Evolutionary conservation across 2,113 vertebrate species (phyloP).

Genomic region (Oryzias melastigma): DNA sequence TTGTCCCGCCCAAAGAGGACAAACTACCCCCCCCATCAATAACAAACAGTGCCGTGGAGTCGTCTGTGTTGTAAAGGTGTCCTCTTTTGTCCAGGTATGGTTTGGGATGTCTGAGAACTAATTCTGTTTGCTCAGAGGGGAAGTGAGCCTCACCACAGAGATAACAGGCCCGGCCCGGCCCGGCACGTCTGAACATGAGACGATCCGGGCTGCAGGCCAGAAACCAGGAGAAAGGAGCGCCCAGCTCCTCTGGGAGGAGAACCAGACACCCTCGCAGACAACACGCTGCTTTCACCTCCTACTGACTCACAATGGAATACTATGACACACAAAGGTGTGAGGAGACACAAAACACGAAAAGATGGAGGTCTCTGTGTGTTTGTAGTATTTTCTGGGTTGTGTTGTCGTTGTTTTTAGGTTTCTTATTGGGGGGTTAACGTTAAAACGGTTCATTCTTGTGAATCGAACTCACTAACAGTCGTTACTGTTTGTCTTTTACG

Average conservation of each 20-base stretch:
- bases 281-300: too few species aligned
- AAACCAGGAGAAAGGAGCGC: constrained; percentile 39
- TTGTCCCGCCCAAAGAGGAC: constrained; percentile 12
- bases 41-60: constrained; percentile 36
- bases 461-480: too few species aligned
- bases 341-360: too few species aligned
- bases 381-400: too few species aligned
- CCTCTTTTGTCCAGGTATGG: constrained; percentile 39
- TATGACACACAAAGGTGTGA: too few species aligned
- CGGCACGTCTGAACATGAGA: constrained; percentile 62
- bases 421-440: too few species aligned
- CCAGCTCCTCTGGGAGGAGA: constrained; percentile 28
- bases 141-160: constrained; percentile 46
- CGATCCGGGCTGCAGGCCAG: constrained; percentile 52
- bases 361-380: too few species aligned
- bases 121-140: constrained; percentile 46
- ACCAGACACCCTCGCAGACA: not conserved
- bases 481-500: too few species aligned
- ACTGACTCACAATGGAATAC: too few species aligned
- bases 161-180: constrained; percentile 47
- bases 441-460: too few species aligned
- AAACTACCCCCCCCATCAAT: constrained; percentile 36
- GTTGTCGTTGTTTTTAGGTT: too few species aligned
- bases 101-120: constrained; percentile 47
- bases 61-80: constrained; percentile 35